Base-by-base conservation (phyloP, 2,113 vertebrate species). In the Gallinago media region DNA sequence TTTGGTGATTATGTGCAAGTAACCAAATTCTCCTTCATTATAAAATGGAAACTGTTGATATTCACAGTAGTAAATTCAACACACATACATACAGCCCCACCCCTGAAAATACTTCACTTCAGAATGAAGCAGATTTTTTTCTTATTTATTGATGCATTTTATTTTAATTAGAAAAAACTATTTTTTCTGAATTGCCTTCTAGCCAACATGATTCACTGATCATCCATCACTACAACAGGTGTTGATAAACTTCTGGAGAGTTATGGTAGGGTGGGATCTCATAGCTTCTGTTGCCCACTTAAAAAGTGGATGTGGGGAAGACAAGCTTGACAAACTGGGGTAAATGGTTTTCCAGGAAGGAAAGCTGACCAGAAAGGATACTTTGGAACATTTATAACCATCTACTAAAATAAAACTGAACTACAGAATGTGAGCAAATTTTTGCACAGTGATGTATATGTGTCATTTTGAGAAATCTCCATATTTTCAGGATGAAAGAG, bases 81-180 rank as follows among this genome's bases (percentile, higher is more conserved):
- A 54, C 15, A 65, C 2, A 8, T 1, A 68, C 2, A 29, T 10
- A 66, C 1, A 16, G 1, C 3, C 15, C 4, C 1, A 15, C 6
- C 4, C 12, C 9, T 2, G 0, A 81, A 84, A 78, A 21, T 25
- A 74, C 10, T 46, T 21, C 25, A 62, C 12, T 50, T 89, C 7
- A 82, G 40, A 78, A 58, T 26, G 20, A 89, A 88, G 31, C 8
- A 66, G 17, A 40, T 85, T 59, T 85, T 50, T 13, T n/a, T 87
- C 40, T 83, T 73, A 61, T 70, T 63, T 80, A 55, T 44, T 38
- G 34, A 55, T 55, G 13, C 38, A 78, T 79, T 86, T 82, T 52
- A 75, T 71, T 92, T 92, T 78, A 91, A 54, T 50, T 67, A 67
- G 26, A 2, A 86, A 91, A 80, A 27, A 3, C 4, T 59, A 15